Percentiles rank a stretch among this genome's conserved stretches.
Evolutionary conservation across 2,888 invertebrate species (phyloP).

Genomic region (Cybosia mesomella): DNA sequence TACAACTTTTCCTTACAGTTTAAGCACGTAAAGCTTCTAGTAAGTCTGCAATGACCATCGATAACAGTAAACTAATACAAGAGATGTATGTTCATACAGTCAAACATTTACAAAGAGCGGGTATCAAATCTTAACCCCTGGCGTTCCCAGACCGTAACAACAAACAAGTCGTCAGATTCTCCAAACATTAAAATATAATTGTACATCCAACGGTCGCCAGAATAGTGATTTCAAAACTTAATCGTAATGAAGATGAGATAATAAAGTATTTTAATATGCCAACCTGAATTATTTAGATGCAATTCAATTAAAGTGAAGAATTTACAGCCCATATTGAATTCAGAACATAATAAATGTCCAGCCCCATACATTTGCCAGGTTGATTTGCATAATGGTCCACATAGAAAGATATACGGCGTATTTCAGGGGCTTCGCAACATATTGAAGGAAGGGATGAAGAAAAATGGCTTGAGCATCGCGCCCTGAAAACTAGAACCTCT

Average conservation of each 20-base stretch:
- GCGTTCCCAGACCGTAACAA: no score
- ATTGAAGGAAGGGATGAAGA: slow-evolving; percentile 77
- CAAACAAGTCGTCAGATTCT: no score
- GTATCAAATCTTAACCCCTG: no score
- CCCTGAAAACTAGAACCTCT: slow-evolving; percentile 70
- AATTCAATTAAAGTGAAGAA: slow-evolving; percentile 45
- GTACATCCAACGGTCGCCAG: no score
- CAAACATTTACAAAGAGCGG: no score
- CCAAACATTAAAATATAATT: no score
- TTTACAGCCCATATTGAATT: slow-evolving; percentile 34
- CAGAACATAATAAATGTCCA: slow-evolving; percentile 56
- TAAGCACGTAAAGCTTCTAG: no score
- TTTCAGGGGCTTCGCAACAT: slow-evolving; percentile 74
- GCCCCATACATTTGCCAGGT: slow-evolving; percentile 55
- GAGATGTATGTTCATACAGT: no score
- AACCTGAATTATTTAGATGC: slow-evolving; percentile 18
- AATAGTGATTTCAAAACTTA: no score
- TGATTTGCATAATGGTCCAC: slow-evolving; percentile 78
- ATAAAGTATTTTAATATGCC: background rate
- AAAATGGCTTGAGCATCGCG: slow-evolving; percentile 73
- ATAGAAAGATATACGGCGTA: slow-evolving; percentile 73
- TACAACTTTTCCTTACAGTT: no score
- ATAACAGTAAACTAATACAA: no score
- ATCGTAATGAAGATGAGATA: background rate
- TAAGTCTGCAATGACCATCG: no score